Evolutionary conservation across 2,888 invertebrate genomes (phyloP).

Genomic region (Seira ritae): DNA sequence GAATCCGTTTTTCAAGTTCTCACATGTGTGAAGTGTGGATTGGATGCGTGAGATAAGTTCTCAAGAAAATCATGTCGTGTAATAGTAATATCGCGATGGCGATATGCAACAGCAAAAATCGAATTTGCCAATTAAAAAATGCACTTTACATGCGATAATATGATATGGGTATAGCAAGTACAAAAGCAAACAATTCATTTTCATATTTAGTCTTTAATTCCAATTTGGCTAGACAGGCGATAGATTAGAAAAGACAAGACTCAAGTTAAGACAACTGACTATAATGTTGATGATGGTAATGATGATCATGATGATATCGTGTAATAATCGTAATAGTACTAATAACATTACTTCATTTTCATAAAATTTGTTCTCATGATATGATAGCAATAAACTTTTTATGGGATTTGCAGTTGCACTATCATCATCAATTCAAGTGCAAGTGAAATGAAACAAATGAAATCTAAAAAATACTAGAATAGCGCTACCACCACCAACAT

Average conservation of each 20-base stretch:
- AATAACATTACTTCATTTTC: background rate
- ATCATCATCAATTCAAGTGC: constrained; percentile 9
- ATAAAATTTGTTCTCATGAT: background rate
- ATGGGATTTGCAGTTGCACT: background rate
- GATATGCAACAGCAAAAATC: background rate
- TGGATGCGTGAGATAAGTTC: background rate
- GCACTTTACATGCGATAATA: no score
- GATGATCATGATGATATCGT: background rate
- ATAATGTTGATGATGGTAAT: background rate
- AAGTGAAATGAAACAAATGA: background rate
- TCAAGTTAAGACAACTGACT: no score
- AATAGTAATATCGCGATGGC: no score
- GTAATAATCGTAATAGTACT: background rate
- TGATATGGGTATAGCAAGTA: no score
- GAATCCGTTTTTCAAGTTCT: no score
- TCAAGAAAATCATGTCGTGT: background rate
- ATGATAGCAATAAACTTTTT: background rate
- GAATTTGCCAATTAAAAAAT: background rate
- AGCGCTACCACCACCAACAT: no score
- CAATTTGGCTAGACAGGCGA: no score
- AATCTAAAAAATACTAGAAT: no score
- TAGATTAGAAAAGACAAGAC: no score
- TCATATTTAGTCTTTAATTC: no score
- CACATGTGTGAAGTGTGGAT: background rate
- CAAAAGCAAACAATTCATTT: no score